These are phyloP conservation scores for Merluccius polli DNA, from an alignment of 2,797 vertebrate species.

Conservation along the genomic window DNA sequence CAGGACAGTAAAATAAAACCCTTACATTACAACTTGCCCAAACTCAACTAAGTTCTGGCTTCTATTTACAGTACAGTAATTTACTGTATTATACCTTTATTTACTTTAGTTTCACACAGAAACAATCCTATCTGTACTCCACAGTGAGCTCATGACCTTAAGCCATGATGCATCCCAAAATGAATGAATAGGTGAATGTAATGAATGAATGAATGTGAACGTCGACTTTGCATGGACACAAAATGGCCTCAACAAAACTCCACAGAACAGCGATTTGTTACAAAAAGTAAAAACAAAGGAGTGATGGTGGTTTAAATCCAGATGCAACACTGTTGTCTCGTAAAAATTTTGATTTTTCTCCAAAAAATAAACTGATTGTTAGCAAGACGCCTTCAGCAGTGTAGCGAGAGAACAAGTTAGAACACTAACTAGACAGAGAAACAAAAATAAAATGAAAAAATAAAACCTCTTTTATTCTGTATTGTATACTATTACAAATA, in stretches of 20 bases:
- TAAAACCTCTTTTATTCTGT: background rate
- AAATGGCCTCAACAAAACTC: slow-evolving; percentile 27
- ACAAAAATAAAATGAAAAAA: slow-evolving; percentile 2
- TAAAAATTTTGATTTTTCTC: background rate
- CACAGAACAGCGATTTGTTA: background rate
- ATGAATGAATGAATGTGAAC: background rate
- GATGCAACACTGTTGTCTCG: background rate
- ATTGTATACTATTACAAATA: background rate
- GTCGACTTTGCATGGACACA: slow-evolving; percentile 42
- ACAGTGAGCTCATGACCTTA: slow-evolving; percentile 11
- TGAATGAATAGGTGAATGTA: slow-evolving; percentile 20
- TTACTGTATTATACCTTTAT: slow-evolving; percentile 79
- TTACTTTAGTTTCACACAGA: slow-evolving; percentile 78
- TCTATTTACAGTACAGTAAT: slow-evolving; percentile 90
- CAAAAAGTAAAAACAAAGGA: background rate
- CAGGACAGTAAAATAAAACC: background rate
- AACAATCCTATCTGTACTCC: slow-evolving; percentile 77
- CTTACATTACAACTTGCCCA: background rate
- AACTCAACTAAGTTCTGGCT: background rate
- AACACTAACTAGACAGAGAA: slow-evolving; percentile 2
- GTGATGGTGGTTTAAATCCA: background rate
- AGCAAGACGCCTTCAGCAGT: background rate
- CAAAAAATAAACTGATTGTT: background rate
- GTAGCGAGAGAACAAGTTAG: background rate
- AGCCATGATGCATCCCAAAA: background rate